Evolutionary conservation across 2,888 invertebrate genomes (phyloP).

Genomic region (Sesia apiformis): DNA sequence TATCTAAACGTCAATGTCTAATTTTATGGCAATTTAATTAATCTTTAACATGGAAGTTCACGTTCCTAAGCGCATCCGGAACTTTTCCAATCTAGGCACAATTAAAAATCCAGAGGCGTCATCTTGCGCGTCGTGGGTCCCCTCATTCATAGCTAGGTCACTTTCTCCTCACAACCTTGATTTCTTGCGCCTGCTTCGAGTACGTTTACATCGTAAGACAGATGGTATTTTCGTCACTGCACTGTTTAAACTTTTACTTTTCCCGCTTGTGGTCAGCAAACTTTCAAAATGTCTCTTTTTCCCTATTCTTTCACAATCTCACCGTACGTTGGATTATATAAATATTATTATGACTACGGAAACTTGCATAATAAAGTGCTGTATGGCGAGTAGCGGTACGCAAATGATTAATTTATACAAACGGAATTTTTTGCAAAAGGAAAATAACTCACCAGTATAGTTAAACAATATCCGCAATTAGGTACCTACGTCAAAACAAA

Average conservation of each 20-base stretch:
- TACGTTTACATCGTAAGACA: conserved; percentile 46
- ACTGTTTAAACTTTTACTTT: conserved; percentile 64
- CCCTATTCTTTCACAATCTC: conserved; percentile 24
- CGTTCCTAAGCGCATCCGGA: too few relatives aligned
- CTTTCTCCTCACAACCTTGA: conserved; percentile 70
- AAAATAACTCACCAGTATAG: not conserved
- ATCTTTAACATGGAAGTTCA: too few relatives aligned
- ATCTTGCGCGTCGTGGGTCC: conserved; percentile 25
- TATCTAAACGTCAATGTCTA: too few relatives aligned
- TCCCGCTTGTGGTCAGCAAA: conserved; percentile 17
- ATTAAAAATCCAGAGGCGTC: conserved; percentile 7
- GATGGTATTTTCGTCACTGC: conserved; percentile 51
- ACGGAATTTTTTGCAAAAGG: not conserved
- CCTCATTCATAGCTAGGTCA: conserved; percentile 46
- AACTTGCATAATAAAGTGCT: conserved; percentile 23
- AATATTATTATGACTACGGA: conserved; percentile 23
- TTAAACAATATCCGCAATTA: not conserved
- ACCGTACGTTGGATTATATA: conserved; percentile 19
- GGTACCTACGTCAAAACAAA: conserved; percentile 20
- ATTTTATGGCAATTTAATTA: too few relatives aligned
- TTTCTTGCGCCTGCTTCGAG: conserved; percentile 46
- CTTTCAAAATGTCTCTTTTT: conserved; percentile 21
- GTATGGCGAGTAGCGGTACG: not conserved
- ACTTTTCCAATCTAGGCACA: not conserved
- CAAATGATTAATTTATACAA: not conserved